Base-by-base conservation (phyloP, 2,113 vertebrate species). In the Ptychochromis oligacanthus region DNA sequence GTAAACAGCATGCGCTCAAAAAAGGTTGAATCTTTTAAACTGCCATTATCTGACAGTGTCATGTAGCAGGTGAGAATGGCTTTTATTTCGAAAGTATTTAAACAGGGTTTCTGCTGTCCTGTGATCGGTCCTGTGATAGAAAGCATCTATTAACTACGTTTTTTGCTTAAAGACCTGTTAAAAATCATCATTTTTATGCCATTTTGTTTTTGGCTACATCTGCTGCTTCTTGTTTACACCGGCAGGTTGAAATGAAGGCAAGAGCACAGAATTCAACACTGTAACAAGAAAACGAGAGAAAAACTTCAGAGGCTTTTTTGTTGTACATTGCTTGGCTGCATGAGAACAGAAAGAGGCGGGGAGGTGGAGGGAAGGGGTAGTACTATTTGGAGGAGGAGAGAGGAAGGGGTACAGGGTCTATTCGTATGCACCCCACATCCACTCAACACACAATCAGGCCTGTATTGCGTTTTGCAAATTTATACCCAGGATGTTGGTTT, bases 401-500 rank as follows among this genome's bases (percentile, higher is more conserved):
- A 88, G 81, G 80, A 82, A 85, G 83, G 90, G 96, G 96, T 97
- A 95, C 95, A 95, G 96, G 95, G 95, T 96, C 96, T 94, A 98
- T 99, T 98, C 96, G 96, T 97, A 98, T 99, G 97, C 97, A 94
- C 94, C 94, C 96, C 94, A 96, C 97, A 96, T 98, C 97, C 97
- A 97, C 96, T 97, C 95, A 93, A 97, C 96, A 97, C 96, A 98
- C 97, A 99, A 97, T 98, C 97, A 96, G 95, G 96, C 97, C 97
- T 97, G 97, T 98, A 99, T 98, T 98, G 97, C 97, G 94, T 97
- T 97, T 97, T 97, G 97, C 97, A 98, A 97, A 98, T 99, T 98
- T 98, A 98, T 98, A 98, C 97, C 90, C 97, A 98, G 97, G 97
- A 98, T 98, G 97, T 98, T 98, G 97, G 97, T 98, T 97, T 97